Base-by-base conservation (phyloP, 2,797 vertebrate species). In the Limosa lapponica region DNA sequence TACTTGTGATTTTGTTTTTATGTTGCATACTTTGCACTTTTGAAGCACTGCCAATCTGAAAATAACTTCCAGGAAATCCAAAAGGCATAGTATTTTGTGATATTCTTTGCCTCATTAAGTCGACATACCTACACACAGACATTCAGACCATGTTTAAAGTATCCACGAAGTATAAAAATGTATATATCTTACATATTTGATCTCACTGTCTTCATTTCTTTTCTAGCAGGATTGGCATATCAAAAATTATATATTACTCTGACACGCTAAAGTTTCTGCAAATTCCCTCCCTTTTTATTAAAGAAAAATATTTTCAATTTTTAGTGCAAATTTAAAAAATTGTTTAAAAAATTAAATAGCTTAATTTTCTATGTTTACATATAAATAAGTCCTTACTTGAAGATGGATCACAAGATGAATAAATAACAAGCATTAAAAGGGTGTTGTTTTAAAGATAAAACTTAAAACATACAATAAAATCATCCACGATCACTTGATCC, bases 101-200 rank as follows among this genome's bases (percentile, higher is more conserved):
- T 19, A 75, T 52, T 5, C 13, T 22, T 27, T n/a, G 23, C 5
- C 28, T 57, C 43, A 49, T 5, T 34, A 19, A 80, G 46, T 11
- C 34, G 8, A 54, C 20, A 30, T 5, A 75, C 2, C 32, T 30
- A 46, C 2, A 71, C 3, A 66, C 18, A 57, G 11, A 34, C 27
- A 44, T 62, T 77, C 43, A 66, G 20, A 49, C 7, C 34, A 54
- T 2, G 1, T 36, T 51, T 24, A 19, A 70, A 82, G 8, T 48
- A 71, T 32, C 19, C 36, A 82, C 1, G 5, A 3, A 77, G 20
- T 34, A 61, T 19, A 67, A 61, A 71, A 49, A 51, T 3, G 1
- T 23, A 28, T 7, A 0, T 22, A 44, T n/a, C 13, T 54, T 25
- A 17, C 3, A 11, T 46, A 30, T 15, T 32, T 23, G 25, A 18